Base-by-base conservation (phyloP, 2,113 vertebrate species). In the Origma solitaria region DNA sequence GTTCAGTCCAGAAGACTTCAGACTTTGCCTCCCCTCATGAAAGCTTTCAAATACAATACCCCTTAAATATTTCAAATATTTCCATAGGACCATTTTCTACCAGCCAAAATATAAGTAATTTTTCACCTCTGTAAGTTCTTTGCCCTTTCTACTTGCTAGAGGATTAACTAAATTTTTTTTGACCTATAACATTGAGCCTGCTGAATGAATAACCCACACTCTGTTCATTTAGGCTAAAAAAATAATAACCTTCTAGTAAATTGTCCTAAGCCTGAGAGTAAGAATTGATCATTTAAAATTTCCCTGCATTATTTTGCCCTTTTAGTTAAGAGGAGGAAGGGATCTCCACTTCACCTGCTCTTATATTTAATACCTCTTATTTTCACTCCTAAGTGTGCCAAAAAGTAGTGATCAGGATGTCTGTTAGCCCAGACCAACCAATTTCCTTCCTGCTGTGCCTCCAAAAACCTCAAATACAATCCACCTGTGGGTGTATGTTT, bases 371-470 rank as follows among this genome's bases (percentile, higher is more conserved):
- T 38, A 42, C 18, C 50, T 73, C 30, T 65, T 70, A 8, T 72
- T 95, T 89, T 95, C 47, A 70, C 51, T 87, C 42, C 10, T 62
- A 54, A 72, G 15, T 18, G 23, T 79, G n/a, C 69, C 50, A 77
- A 57, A 64, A 87, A 82, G 16, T 20, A 14, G 12, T 77, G 79
- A 94, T 83, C 66, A 86, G 71, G 47, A 90, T 88, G 82, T 77
- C 92, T 90, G 92, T 91, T 95, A 93, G 56, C 79, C 82, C 92
- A 92, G 47, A 70, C 58, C 3, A 0, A 90, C 90, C 6, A 1
- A 78, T 90, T 96, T 96, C 85, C 95, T 97, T 95, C 90, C 94
- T 96, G 62, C 38, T 49, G 13, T 86, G 56, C 51, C 64, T 92
- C 62, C 78, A 90, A 78, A 81, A 91, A 16, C 85, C 60, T 60